phyloP scores from a whole-genome alignment of 2,888 invertebrate species.

The Muscina levida region DNA sequence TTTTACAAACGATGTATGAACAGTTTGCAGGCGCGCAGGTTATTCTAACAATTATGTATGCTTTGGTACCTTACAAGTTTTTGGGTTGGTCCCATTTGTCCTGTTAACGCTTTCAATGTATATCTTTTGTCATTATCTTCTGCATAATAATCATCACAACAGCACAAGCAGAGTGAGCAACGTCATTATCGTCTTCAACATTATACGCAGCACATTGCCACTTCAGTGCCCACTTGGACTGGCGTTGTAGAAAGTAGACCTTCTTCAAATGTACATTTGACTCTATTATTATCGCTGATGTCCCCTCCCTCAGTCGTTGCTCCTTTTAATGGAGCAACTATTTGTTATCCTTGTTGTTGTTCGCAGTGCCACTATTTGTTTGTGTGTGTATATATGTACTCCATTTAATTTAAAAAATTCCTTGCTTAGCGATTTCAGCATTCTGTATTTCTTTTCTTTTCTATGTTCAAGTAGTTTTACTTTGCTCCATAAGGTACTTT shows the following conservation, averaged over 20 bases:
- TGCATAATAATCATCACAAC: conserved; percentile 8
- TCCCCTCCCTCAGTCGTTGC: background rate
- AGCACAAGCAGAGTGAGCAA: background rate
- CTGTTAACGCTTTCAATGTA: conserved; percentile 61
- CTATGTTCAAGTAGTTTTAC: conserved; percentile 41
- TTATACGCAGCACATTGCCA: conserved; percentile 26
- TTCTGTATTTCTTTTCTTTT: conserved; percentile 14
- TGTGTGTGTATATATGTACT: conserved; percentile 40
- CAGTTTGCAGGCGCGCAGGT: conserved; percentile 61
- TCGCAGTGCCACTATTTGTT: background rate
- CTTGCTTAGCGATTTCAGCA: conserved; percentile 41
- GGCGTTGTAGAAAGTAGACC: conserved; percentile 1
- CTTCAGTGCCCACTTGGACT: conserved; percentile 39
- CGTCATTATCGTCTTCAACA: conserved; percentile 2
- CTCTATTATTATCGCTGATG: background rate
- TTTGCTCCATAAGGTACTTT: conserved; percentile 30
- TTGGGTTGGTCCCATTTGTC: conserved; percentile 67
- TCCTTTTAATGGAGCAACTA: too few relatives aligned
- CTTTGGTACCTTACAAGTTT: conserved; percentile 34
- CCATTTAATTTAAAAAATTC: conserved; percentile 54
- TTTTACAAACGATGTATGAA: background rate
- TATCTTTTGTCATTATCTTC: conserved; percentile 56
- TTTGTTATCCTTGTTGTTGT: too few relatives aligned
- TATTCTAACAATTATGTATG: conserved; percentile 47
- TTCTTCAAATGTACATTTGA: background rate